Conservation (phyloP, 2,888 invertebrate species). For the Gisinianus flammeolus region DNA sequence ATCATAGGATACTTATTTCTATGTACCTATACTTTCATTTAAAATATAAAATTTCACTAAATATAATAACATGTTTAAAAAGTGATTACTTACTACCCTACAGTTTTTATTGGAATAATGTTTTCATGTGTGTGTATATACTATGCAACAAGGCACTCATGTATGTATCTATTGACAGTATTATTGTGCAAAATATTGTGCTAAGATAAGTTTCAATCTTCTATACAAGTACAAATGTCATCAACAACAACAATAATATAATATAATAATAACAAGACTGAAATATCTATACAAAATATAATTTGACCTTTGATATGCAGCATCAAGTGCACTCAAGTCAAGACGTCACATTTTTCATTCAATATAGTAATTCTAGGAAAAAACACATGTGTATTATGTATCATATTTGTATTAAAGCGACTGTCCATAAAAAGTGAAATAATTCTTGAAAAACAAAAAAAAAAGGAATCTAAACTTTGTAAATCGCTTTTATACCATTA, state of each 20-base stretch:
- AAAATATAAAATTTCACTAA: too few species aligned
- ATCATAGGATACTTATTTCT: not conserved
- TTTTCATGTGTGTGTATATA: not conserved
- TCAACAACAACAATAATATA: constrained; percentile 23
- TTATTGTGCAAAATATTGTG: constrained; percentile 37
- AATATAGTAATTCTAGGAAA: not conserved
- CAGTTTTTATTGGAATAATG: constrained; percentile 2
- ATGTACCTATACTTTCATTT: too few species aligned
- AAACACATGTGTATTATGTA: constrained; percentile 2
- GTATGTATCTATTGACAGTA: constrained; percentile 10
- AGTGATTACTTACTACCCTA: constrained; percentile 2
- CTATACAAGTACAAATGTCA: constrained; percentile 9
- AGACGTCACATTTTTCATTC: not conserved
- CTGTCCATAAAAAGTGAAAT: constrained; percentile 13
- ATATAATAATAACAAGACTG: constrained; percentile 3
- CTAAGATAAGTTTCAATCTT: constrained; percentile 26
- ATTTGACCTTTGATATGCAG: not conserved
- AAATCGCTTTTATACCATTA: not conserved
- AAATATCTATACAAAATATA: constrained; percentile 16
- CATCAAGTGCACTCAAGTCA: constrained; percentile 18
- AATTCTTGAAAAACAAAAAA: constrained; percentile 3
- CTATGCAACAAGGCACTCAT: constrained; percentile 35
- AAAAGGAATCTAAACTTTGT: not conserved
- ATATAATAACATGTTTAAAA: not conserved
- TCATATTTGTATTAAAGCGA: constrained; percentile 26